These are phyloP conservation scores for Mastomys coucha DNA, from an alignment of 2,113 vertebrate species.

Conservation along the genomic window DNA sequence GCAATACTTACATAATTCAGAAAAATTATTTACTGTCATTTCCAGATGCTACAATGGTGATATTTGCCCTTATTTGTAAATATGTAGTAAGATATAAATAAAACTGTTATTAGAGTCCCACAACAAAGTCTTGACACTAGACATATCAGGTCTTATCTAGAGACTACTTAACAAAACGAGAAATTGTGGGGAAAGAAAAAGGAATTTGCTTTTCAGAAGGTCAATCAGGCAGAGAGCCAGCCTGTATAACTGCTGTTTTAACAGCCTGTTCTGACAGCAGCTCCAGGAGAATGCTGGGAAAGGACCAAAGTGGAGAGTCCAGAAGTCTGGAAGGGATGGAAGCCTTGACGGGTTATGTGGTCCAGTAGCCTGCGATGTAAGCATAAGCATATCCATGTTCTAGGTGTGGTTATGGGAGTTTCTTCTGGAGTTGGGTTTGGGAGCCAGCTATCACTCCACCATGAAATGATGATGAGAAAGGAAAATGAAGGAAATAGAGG, in stretches of 20 bases:
- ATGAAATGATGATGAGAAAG: background rate
- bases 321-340: background rate
- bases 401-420: background rate
- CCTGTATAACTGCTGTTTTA: background rate
- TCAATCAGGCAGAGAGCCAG: background rate
- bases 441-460: background rate
- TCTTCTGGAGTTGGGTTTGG: background rate
- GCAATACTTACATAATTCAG: too few species aligned
- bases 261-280: background rate
- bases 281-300: background rate
- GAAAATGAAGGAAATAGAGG: too few species aligned
- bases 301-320: background rate
- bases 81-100: background rate
- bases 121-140: background rate
- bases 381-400: too few species aligned
- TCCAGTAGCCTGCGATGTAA: too few species aligned
- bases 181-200: background rate
- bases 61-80: background rate
- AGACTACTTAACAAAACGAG: background rate
- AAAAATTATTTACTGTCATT: slow-evolving; percentile 49
- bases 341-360: too few species aligned
- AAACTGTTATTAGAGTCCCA: background rate
- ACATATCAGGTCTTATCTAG: background rate
- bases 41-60: background rate
- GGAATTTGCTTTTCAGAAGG: background rate